Conservation (phyloP, 2,797 vertebrate genomes). For the Halcyon badia region DNA sequence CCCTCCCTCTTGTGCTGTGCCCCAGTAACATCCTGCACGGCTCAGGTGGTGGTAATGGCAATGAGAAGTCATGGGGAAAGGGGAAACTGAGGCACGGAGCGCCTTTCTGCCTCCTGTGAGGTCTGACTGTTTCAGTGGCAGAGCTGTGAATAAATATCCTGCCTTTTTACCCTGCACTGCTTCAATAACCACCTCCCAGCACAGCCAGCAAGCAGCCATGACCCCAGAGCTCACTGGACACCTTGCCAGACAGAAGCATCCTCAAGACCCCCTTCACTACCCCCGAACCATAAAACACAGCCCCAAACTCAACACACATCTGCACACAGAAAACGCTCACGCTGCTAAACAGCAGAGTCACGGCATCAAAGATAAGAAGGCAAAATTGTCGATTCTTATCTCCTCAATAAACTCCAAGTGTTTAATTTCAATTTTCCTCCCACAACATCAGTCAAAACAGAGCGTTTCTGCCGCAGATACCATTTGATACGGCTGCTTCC, state of each 20-base stretch:
- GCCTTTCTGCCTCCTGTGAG: accelerated
- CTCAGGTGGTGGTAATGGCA: accelerated
- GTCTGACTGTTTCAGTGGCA: background rate
- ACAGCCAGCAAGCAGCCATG: background rate
- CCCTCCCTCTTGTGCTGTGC: background rate
- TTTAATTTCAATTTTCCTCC: background rate
- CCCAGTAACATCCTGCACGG: accelerated
- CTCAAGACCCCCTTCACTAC: background rate
- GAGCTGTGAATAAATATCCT: background rate
- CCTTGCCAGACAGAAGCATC: background rate
- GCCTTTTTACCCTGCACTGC: background rate
- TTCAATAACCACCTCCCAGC: background rate
- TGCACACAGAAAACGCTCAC: accelerated
- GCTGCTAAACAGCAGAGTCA: background rate
- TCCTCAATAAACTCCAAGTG: background rate
- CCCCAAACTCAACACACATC: accelerated
- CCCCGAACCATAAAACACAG: accelerated
- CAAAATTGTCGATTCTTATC: background rate
- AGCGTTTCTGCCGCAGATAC: background rate
- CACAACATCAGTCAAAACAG: background rate
- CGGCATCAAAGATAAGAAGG: background rate
- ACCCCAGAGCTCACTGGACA: background rate
- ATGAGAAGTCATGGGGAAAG: background rate
- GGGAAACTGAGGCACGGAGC: background rate
- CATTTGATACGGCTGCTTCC: background rate